These are phyloP conservation scores for Eurypyga helias DNA, from an alignment of 2,113 vertebrate species.

Conservation along the genomic window DNA sequence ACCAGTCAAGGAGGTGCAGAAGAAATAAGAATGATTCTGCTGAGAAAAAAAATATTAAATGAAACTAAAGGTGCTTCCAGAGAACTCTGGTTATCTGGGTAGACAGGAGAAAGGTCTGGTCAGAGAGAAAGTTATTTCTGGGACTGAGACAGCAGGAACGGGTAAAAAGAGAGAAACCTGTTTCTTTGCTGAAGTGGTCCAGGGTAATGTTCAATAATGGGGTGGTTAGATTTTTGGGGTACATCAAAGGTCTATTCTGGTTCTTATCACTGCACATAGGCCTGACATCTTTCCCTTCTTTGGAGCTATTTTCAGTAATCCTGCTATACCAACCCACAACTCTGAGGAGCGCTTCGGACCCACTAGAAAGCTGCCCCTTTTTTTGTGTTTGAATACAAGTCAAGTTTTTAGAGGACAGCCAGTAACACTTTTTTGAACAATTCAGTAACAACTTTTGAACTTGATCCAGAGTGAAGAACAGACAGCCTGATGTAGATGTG, in stretches of 20 bases:
- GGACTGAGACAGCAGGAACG: not conserved
- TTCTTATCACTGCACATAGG: not conserved
- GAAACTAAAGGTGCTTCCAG: not conserved
- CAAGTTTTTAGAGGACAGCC: not conserved
- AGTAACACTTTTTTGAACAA: not conserved
- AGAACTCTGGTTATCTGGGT: not conserved
- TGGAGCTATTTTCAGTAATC: not conserved
- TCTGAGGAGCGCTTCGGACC: not conserved
- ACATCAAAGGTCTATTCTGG: not conserved
- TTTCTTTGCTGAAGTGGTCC: not conserved
- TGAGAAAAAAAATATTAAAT: not conserved
- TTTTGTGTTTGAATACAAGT: not conserved
- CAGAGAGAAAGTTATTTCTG: not conserved
- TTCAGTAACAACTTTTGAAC: not conserved
- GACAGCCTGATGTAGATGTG: accelerated
- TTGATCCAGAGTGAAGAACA: not conserved
- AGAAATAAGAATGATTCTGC: not conserved
- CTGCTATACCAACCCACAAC: not conserved
- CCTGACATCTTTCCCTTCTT: not conserved
- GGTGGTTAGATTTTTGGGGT: not conserved
- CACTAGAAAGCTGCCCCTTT: not conserved
- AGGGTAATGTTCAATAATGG: not conserved
- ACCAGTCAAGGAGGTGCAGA: not conserved
- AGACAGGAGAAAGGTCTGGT: not conserved
- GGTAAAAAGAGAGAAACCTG: not conserved